Evolutionary conservation across 2,113 vertebrate genomes (phyloP).

Genomic region (Numida meleagris): DNA sequence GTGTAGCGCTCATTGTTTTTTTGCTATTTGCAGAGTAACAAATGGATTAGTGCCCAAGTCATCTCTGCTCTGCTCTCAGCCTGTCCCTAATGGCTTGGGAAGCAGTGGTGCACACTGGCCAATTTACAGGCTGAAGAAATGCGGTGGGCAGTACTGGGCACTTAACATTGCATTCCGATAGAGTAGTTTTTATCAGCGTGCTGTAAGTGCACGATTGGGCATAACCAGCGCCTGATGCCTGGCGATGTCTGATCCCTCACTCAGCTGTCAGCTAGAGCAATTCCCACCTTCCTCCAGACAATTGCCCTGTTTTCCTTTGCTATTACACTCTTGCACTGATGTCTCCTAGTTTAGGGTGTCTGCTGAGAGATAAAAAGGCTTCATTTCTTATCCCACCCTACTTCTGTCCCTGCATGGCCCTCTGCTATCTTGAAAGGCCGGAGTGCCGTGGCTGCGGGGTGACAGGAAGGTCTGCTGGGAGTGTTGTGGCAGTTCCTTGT

Average conservation of each 20-base stretch:
- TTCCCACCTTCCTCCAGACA: background rate
- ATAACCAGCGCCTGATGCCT: fast-evolving
- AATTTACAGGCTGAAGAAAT: fast-evolving
- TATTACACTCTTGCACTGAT: background rate
- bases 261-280: background rate
- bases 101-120: fast-evolving
- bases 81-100: background rate
- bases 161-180: background rate
- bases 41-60: background rate
- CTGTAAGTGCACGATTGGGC: background rate
- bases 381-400: background rate
- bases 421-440: background rate
- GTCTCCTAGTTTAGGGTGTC: background rate
- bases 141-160: background rate
- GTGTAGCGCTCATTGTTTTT: background rate
- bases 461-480: background rate
- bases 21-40: background rate
- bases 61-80: background rate
- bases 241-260: background rate
- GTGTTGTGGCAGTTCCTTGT: background rate
- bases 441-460: background rate
- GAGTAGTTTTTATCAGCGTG: background rate
- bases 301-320: background rate
- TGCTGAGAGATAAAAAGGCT: background rate
- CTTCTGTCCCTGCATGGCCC: background rate